phyloP scores from a whole-genome alignment of 2,797 vertebrate genomes.

The Dallia pectoralis region DNA sequence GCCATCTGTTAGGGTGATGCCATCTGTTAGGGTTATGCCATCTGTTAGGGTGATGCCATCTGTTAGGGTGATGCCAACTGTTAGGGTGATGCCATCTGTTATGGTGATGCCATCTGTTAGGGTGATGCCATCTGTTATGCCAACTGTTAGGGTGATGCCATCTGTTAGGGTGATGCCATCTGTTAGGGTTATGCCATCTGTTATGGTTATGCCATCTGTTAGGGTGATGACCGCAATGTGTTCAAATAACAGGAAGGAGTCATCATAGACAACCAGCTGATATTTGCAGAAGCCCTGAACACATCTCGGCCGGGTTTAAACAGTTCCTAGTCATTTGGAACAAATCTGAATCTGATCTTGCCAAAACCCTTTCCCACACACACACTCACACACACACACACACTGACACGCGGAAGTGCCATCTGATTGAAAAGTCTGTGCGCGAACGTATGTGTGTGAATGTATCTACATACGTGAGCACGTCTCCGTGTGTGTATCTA shows the following conservation, averaged over 20 bases:
- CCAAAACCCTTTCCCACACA: constrained; percentile 47
- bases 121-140: too few species aligned
- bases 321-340: constrained; percentile 69
- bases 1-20: too few species aligned
- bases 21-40: too few species aligned
- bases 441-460: constrained; percentile 5
- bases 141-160: too few species aligned
- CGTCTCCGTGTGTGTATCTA: constrained; percentile 43
- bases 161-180: too few species aligned
- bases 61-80: too few species aligned
- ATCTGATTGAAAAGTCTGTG: constrained; percentile 38
- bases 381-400: constrained; percentile 48
- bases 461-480: constrained; percentile 25
- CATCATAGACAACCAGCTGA: constrained; percentile 15
- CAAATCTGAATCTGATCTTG: constrained; percentile 66
- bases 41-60: too few species aligned
- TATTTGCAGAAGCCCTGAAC: constrained; percentile 44
- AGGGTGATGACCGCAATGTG: background rate
- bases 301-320: constrained; percentile 53
- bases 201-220: background rate
- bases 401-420: constrained; percentile 66
- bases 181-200: constrained; percentile 5
- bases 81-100: too few species aligned
- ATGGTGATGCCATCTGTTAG: too few species aligned
- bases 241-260: too few species aligned